Evolutionary conservation across 2,113 vertebrate species (phyloP).

Genomic region (Malurus elegans): DNA sequence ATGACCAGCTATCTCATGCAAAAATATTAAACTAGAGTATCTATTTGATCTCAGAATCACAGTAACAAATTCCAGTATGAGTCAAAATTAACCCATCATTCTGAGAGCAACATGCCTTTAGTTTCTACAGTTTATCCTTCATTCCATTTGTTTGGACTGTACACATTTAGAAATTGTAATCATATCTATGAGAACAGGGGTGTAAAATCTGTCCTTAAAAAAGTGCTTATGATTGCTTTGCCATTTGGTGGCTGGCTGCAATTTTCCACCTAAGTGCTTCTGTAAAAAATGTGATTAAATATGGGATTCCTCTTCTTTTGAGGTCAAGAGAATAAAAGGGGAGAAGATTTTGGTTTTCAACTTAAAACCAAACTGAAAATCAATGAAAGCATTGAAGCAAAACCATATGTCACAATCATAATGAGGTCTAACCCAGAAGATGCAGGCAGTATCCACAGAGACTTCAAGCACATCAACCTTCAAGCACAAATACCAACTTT

Average conservation of each 20-base stretch:
- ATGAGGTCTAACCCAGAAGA: background rate
- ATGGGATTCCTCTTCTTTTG: background rate
- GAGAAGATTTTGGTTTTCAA: background rate
- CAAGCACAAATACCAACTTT: background rate
- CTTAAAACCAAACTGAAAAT: background rate
- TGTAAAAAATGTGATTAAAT: background rate
- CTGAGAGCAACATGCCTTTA: background rate
- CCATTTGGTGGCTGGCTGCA: background rate
- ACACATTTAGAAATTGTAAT: background rate
- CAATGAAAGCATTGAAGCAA: background rate
- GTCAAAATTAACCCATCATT: background rate
- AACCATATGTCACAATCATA: background rate
- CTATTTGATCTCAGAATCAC: background rate
- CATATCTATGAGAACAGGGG: background rate
- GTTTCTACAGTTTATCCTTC: background rate
- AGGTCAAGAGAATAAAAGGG: background rate
- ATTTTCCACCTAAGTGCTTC: background rate
- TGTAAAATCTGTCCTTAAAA: background rate
- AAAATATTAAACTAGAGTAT: background rate
- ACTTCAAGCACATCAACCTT: background rate
- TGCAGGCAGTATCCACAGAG: background rate
- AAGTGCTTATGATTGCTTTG: background rate
- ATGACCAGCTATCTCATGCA: background rate
- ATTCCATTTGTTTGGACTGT: background rate
- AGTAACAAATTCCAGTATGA: background rate